These are phyloP conservation scores for Bufo gargarizans DNA, from an alignment of 2,113 vertebrate species.

Conservation along the genomic window DNA sequence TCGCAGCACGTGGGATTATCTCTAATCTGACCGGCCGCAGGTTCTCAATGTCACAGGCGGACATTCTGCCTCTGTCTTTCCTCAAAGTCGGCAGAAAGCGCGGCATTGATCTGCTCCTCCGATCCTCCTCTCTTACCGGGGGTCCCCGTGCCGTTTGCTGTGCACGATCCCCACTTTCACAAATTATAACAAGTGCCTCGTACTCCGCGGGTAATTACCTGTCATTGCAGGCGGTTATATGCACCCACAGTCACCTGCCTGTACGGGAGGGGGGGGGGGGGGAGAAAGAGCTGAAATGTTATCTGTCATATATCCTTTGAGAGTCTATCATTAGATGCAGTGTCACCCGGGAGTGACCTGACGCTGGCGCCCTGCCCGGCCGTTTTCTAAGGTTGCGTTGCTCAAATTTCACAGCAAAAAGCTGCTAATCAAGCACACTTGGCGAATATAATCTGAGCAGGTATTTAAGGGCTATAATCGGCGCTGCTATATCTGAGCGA, in stretches of 20 bases:
- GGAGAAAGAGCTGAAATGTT: constrained; percentile 36
- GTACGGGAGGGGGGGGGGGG: not conserved
- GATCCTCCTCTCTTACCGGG: not conserved
- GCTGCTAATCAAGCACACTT: constrained; percentile 36
- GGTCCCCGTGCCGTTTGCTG: not conserved
- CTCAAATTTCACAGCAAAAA: constrained; percentile 43
- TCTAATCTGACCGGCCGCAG: constrained; percentile 44
- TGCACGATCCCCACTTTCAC: not conserved
- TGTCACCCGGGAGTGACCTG: constrained; percentile 48
- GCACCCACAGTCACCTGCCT: constrained; percentile 12
- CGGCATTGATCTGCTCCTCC: not conserved
- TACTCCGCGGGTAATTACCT: not conserved
- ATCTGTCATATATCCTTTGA: constrained; percentile 43
- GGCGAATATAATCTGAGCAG: not conserved
- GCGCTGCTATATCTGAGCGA: not conserved
- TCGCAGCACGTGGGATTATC: constrained; percentile 35
- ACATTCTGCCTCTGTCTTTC: not conserved
- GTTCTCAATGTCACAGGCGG: constrained; percentile 42
- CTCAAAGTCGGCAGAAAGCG: not conserved
- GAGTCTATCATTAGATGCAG: constrained; percentile 47
- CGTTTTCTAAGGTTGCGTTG: constrained; percentile 38
- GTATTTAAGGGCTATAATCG: constrained; percentile 24
- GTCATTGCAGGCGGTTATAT: not conserved
- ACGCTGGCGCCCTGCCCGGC: constrained; percentile 25
- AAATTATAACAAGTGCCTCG: not conserved